Conservation (phyloP, 2,797 vertebrate genomes). For the Heterohyrax brucei region DNA sequence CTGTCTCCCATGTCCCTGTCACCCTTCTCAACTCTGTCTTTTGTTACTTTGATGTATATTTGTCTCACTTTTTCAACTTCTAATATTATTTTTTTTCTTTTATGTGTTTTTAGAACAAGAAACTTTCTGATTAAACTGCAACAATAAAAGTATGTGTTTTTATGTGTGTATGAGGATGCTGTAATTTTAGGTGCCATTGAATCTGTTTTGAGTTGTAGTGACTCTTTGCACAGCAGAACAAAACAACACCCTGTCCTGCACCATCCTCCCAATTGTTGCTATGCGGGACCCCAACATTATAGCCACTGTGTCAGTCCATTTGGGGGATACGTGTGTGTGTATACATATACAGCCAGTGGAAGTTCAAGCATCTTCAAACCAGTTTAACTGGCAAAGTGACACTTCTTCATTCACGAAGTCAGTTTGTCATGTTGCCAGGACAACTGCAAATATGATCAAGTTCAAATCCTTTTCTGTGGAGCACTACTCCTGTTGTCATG, state of each 20-base stretch:
- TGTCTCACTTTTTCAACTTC: constrained; percentile 2
- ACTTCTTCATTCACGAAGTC: constrained; percentile 63
- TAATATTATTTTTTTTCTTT: background rate
- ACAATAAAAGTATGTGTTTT: background rate
- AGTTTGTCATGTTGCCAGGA: constrained; percentile 67
- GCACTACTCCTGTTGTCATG: constrained; percentile 59
- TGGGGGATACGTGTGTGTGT: too few relatives aligned
- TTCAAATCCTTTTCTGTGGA: constrained; percentile 52
- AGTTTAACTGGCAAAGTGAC: constrained; percentile 62
- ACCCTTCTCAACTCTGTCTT: background rate
- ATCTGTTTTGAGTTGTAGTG: too few relatives aligned
- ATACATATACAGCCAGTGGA: background rate
- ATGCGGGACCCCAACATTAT: too few relatives aligned
- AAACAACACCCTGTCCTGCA: too few relatives aligned
- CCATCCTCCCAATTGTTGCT: too few relatives aligned
- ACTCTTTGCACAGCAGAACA: too few relatives aligned
- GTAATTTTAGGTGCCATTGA: too few relatives aligned
- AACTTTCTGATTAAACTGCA: background rate
- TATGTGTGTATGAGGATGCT: too few relatives aligned
- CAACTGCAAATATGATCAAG: constrained; percentile 74
- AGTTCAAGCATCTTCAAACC: constrained; percentile 64
- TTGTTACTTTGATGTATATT: background rate
- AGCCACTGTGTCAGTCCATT: too few relatives aligned
- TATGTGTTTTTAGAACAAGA: constrained; percentile 49
- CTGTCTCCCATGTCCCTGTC: background rate